A percentile compares a stretch with the other conserved stretches of the same genome.
Evolutionary conservation across 30 jellyfish, hydroid and myxozoan species (phyloP).

Genomic region (Cassiopea andromeda): DNA sequence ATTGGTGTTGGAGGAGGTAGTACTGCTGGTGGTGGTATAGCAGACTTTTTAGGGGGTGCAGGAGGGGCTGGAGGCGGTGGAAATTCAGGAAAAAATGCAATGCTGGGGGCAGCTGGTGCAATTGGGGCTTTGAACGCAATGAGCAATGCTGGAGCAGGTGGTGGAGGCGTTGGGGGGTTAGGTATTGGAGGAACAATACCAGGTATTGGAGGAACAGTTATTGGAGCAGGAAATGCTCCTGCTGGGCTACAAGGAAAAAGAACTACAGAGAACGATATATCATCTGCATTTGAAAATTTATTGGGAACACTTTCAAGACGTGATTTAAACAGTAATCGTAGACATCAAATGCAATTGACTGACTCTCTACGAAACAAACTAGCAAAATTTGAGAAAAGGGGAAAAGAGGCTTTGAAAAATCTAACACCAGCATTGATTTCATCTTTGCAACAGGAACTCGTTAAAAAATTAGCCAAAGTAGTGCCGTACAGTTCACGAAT

Average conservation of each 20-base stretch:
- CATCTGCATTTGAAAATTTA: conserved; percentile 54
- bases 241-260: conserved; percentile 43
- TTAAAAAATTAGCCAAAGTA: conserved; percentile 35
- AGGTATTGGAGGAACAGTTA: conserved; percentile 47
- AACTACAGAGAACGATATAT: conserved; percentile 4
- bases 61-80: conserved; percentile 67
- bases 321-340: conserved; percentile 30
- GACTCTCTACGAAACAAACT: not conserved
- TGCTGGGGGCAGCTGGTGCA: conserved; percentile 76
- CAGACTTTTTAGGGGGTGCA: conserved; percentile 41
- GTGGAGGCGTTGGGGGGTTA: conserved; percentile 69
- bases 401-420: conserved; percentile 7
- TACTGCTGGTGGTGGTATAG: conserved; percentile 51
- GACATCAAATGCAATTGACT: not conserved
- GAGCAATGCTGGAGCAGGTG: conserved; percentile 27
- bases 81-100: conserved; percentile 23
- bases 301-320: conserved; percentile 70
- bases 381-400: conserved; percentile 22
- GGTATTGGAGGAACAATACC: conserved; percentile 25
- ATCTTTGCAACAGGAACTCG: conserved; percentile 34
- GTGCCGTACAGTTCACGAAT: conserved; percentile 61
- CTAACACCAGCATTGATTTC: conserved; percentile 47
- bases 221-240: conserved; percentile 40
- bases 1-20: conserved; percentile 62
- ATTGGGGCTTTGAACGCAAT: conserved; percentile 31